Evolutionary conservation across 2,888 invertebrate genomes (phyloP).

Genomic region (Zhengitettix transpicula): DNA sequence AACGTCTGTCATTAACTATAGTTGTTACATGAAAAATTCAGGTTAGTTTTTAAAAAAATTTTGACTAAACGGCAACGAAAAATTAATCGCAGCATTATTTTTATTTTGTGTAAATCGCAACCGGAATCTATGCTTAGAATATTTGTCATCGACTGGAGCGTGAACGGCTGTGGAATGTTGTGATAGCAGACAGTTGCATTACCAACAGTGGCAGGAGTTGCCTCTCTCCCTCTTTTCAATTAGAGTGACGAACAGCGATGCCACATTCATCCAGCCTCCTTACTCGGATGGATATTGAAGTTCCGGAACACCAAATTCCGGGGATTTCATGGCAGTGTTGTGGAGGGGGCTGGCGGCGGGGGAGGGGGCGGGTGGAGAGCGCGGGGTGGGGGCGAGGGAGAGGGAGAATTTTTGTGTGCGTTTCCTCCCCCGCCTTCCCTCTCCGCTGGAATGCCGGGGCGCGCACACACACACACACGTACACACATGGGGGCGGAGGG

Average conservation of each 20-base stretch:
- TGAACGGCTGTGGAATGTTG: not conserved
- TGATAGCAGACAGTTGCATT: not conserved
- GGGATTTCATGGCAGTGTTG: slow-evolving; percentile 6
- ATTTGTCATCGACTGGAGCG: not conserved
- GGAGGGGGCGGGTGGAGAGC: not conserved
- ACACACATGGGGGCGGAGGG: not conserved
- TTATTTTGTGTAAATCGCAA: no score
- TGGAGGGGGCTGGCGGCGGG: not conserved
- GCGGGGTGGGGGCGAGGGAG: not conserved
- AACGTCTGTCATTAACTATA: no score
- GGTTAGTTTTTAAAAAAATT: no score
- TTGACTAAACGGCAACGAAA: no score
- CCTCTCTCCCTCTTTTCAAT: slow-evolving; percentile 10
- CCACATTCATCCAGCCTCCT: slow-evolving; percentile 6
- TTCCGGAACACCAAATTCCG: slow-evolving; percentile 11
- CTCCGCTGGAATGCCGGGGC: slow-evolving; percentile 5
- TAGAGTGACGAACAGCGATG: slow-evolving; percentile 8
- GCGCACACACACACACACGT: not conserved
- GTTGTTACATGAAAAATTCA: no score
- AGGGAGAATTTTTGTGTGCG: not conserved
- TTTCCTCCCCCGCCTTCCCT: not conserved
- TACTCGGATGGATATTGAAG: slow-evolving; percentile 8
- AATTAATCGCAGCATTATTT: no score
- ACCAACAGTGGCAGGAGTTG: not conserved
- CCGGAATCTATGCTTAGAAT: no score